These are phyloP conservation scores for Carabus problematicus DNA, from an alignment of 2,888 invertebrate species.

Conservation along the genomic window DNA sequence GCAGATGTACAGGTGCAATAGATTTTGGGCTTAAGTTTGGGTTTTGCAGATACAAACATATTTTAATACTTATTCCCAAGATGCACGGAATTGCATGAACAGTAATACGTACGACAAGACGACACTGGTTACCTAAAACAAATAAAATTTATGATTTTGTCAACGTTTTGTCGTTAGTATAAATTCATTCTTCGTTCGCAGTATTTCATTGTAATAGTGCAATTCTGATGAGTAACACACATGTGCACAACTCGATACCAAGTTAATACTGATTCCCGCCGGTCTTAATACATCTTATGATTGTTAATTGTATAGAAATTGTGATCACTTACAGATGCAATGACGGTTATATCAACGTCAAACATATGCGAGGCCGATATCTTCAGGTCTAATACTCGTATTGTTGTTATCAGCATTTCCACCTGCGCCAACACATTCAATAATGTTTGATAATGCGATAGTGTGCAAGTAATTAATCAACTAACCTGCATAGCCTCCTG, in stretches of 20 bases:
- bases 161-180: no score
- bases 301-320: not conserved
- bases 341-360: slow-evolving; percentile 49
- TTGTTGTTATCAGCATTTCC: slow-evolving; percentile 50
- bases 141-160: not conserved
- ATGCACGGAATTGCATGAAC: slow-evolving; percentile 51
- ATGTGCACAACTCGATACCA: no score
- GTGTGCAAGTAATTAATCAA: no score
- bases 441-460: not conserved
- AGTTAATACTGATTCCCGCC: no score
- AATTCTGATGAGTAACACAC: no score
- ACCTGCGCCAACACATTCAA: slow-evolving; percentile 43
- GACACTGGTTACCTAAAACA: slow-evolving; percentile 50
- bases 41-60: not conserved
- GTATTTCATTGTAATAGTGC: no score
- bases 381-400: slow-evolving; percentile 50
- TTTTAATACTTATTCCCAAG: slow-evolving; percentile 42
- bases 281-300: no score
- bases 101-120: slow-evolving; percentile 52
- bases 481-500: slow-evolving; percentile 51
- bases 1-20: slow-evolving; percentile 53
- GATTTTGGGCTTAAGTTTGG: not conserved
- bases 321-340: slow-evolving; percentile 51
- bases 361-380: slow-evolving; percentile 52
- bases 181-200: no score